Evolutionary conservation across 2,888 invertebrate genomes (phyloP).

Genomic region (Agapostemon virescens): DNA sequence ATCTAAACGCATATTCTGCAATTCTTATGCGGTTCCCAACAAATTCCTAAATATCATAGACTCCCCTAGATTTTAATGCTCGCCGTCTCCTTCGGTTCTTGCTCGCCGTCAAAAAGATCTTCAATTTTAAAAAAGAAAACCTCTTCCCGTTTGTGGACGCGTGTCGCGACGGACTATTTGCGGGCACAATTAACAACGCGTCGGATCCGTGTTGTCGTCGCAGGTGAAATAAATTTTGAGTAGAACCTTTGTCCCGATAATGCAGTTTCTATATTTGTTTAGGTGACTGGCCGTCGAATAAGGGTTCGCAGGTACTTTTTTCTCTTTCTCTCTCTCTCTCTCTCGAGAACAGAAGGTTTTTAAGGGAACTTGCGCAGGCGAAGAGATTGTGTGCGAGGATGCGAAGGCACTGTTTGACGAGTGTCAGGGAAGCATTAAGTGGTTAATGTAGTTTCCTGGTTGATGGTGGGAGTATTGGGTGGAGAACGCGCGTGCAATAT

Average conservation of each 20-base stretch:
- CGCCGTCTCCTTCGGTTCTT: too few species aligned
- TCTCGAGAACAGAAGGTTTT: neutral
- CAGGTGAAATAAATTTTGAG: conserved; percentile 33
- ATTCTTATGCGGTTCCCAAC: too few species aligned
- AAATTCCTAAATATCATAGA: neutral
- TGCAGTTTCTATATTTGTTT: conserved; percentile 32
- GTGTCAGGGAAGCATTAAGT: conserved; percentile 7
- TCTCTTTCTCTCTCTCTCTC: too few species aligned
- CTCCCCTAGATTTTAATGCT: neutral
- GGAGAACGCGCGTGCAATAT: neutral
- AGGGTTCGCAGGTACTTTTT: neutral
- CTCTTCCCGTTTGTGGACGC: neutral
- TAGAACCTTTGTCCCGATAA: conserved; percentile 22
- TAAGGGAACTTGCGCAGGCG: neutral
- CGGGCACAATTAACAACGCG: conserved; percentile 33
- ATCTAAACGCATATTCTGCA: too few species aligned
- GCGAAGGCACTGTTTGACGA: conserved; percentile 4
- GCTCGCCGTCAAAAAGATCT: neutral
- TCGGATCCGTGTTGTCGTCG: conserved; percentile 22
- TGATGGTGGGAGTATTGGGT: neutral
- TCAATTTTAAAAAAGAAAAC: too few species aligned
- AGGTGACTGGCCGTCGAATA: neutral
- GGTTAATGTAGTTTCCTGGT: conserved; percentile 7
- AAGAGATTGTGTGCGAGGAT: neutral
- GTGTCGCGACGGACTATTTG: conserved; percentile 32